Percentiles rank a stretch among this genome's conserved stretches.
Conservation (phyloP, 2,113 vertebrate genomes). For the Psilopogon haemacephalus region DNA sequence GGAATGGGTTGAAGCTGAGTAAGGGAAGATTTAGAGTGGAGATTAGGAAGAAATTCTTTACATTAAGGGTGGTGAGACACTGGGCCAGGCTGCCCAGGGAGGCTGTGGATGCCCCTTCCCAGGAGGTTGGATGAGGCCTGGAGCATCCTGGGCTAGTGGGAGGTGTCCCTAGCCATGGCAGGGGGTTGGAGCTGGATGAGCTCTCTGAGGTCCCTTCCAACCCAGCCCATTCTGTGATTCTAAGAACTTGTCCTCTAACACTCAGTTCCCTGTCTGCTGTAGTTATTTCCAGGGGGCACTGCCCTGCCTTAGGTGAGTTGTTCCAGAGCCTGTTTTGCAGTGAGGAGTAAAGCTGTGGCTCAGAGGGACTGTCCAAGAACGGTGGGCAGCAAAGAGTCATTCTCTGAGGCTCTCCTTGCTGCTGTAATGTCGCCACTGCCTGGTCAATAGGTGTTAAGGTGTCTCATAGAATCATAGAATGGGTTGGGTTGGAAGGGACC, state of each 20-base stretch:
- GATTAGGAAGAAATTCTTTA: too few species aligned
- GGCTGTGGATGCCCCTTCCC: too few species aligned
- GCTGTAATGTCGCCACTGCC: neutral
- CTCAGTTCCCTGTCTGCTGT: fast-evolving
- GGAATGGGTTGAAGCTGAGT: too few species aligned
- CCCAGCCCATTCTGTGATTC: too few species aligned
- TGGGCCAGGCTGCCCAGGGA: too few species aligned
- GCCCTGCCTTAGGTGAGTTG: neutral
- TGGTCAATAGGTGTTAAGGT: neutral
- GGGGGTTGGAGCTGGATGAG: too few species aligned
- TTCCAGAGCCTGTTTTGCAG: neutral
- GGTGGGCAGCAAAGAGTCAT: fast-evolving
- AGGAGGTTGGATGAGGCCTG: too few species aligned
- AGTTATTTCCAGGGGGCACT: neutral
- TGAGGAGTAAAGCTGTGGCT: neutral
- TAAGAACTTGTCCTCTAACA: neutral
- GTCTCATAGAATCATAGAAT: neutral
- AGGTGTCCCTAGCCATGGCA: too few species aligned
- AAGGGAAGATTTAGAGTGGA: too few species aligned
- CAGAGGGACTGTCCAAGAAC: neutral
- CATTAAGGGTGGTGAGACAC: too few species aligned
- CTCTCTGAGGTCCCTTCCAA: too few species aligned
- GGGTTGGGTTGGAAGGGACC: neutral
- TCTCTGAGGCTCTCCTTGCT: neutral
- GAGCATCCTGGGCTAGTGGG: too few species aligned